Percentiles rank a stretch among this genome's conserved stretches.
phyloP scores from a whole-genome alignment of 2,113 vertebrate species.

The Diadophis punctatus region DNA sequence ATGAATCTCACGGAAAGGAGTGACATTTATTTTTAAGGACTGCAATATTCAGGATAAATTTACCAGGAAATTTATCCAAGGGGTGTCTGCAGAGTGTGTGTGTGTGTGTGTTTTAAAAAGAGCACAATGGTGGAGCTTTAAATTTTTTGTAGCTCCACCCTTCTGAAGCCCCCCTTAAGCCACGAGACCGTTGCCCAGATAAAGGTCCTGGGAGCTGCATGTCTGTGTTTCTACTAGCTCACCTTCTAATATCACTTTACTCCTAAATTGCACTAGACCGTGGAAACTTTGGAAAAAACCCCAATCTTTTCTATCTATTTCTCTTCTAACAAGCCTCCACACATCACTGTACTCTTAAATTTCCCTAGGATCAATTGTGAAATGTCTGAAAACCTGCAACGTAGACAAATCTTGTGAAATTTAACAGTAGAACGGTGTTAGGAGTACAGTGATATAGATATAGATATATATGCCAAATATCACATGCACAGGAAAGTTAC shows the following conservation, averaged over 20 bases:
- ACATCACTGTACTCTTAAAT: conserved; percentile 9
- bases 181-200: too few species aligned
- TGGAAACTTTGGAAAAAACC: background rate
- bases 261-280: conserved; percentile 61
- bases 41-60: background rate
- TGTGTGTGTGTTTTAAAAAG: background rate
- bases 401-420: background rate
- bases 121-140: background rate
- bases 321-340: background rate
- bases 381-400: background rate
- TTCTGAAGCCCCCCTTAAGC: background rate
- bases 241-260: background rate
- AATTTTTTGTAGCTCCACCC: background rate
- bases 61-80: background rate
- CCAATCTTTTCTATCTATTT: background rate
- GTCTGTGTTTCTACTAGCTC: background rate
- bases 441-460: background rate
- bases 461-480: background rate
- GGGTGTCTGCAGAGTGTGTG: background rate
- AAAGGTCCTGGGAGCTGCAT: background rate
- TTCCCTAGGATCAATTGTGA: conserved; percentile 50
- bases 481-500: background rate
- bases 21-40: background rate
- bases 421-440: background rate
- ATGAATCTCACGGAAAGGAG: background rate